Conservation (phyloP, 2,888 invertebrate genomes). For the Idaea biselata region DNA sequence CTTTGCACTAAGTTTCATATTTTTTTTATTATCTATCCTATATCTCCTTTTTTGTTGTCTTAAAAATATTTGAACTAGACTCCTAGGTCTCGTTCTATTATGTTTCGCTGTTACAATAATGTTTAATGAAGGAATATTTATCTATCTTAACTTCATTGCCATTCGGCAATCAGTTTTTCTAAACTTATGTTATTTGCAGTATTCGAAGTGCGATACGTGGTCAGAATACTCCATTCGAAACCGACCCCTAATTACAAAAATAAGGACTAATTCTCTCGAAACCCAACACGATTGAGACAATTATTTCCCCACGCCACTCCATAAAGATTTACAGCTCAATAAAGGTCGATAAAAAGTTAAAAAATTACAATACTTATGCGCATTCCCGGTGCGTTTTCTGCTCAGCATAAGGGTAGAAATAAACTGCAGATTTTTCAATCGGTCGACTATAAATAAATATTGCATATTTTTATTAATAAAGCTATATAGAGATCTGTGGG, state of each 20-base stretch:
- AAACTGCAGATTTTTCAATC: neutral
- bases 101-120: no score
- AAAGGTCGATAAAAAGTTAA: slow-evolving; percentile 5
- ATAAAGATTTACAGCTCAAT: slow-evolving; percentile 1
- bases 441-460: neutral
- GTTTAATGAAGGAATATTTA: no score
- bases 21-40: no score
- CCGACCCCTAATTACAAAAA: neutral
- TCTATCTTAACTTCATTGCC: no score
- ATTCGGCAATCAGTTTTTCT: no score
- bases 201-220: no score
- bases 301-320: slow-evolving; percentile 1
- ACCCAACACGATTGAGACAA: neutral
- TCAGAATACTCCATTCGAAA: neutral
- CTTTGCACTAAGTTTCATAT: no score
- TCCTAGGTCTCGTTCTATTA: no score
- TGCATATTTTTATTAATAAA: no score
- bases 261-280: neutral
- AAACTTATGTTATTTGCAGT: neutral
- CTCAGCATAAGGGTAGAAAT: neutral
- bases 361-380: slow-evolving; percentile 6
- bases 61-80: no score
- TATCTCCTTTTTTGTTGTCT: no score
- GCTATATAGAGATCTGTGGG: no score
- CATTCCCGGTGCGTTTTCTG: neutral